Base-by-base conservation (phyloP, 2,888 invertebrate species). In the Urechis unicinctus region DNA sequence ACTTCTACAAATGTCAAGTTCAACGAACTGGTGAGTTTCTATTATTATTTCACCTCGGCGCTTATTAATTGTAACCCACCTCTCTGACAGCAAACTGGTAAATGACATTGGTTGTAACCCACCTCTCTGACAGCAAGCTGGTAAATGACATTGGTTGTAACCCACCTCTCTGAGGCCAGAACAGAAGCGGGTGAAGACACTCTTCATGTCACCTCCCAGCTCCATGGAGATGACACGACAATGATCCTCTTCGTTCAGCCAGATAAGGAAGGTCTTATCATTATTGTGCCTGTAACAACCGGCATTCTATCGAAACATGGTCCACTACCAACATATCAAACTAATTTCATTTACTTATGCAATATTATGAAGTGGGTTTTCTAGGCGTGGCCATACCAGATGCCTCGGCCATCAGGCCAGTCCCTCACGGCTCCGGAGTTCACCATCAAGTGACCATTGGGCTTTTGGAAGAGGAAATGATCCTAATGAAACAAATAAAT, bases 201-300 rank as follows among this genome's bases (percentile, higher is more conserved):
- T 61, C 21, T 62, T 67, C 42, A 76, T 59, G 61, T 76, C 65
- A 21, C 72, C 72, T 22, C 74, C 81, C 28, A 83, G 82, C 43
- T 87, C 86, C 68, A 87, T 85, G 42, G 88, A 85, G 41, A 93
- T 82, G 28, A 94, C 83, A 44, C 93, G 83, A 63, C 94, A 73
- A 74, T 95, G 95, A 70, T 95, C 94, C 69, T 91, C 88, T 9
- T 93, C 88, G 74, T 93, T 95, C n/a, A 93, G 83, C 93, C 94
- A 95, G 36, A 89, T 84, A 0, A 91, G 89, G 66, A 91, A 79
- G 65, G 87, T 88, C 68, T 86, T 86, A 55, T 86, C 85, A 25
- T 86, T 84, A 70, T 86, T 89, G 1, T 93, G 82, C 59, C 61
- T 56, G 52, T 2, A 44, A 36, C 36, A 9, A 36, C 17, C 9